Percentiles rank a stretch among this genome's conserved stretches.
Conservation (phyloP, 1,140 invertebrate genomes). For the Drosophila ogumai region DNA sequence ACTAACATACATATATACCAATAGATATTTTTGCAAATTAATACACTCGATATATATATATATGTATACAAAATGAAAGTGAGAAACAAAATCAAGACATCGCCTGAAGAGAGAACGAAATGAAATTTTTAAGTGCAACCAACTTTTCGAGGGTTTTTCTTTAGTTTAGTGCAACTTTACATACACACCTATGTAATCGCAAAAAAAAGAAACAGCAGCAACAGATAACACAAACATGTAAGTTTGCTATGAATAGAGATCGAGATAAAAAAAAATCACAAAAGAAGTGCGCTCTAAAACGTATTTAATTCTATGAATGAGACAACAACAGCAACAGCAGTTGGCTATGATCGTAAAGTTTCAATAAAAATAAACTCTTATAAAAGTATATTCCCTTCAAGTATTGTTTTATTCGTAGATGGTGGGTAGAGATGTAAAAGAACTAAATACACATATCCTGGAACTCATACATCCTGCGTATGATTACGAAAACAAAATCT, state of each 20-base stretch:
- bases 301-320: conserved; percentile 55
- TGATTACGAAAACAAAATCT: no score
- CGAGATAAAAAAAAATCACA: conserved; percentile 15
- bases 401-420: neutral
- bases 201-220: conserved; percentile 5
- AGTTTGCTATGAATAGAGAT: conserved; percentile 67
- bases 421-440: neutral
- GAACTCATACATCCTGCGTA: no score
- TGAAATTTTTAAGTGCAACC: conserved; percentile 69
- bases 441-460: no score
- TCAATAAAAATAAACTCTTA: conserved; percentile 81
- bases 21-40: conserved; percentile 84
- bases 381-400: conserved; percentile 42
- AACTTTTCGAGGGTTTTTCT: conserved; percentile 55
- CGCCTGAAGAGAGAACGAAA: conserved; percentile 49
- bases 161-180: conserved; percentile 59
- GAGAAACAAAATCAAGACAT: conserved; percentile 47
- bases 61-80: conserved; percentile 68
- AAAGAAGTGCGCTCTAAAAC: conserved; percentile 52
- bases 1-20: conserved; percentile 64
- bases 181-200: conserved; percentile 47
- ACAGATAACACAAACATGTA: conserved; percentile 57
- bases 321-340: conserved; percentile 53
- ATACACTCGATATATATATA: conserved; percentile 70
- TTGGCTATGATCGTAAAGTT: conserved; percentile 76